Conservation (phyloP, 2,113 vertebrate species). For the Syngnathoides biaculeatus region DNA sequence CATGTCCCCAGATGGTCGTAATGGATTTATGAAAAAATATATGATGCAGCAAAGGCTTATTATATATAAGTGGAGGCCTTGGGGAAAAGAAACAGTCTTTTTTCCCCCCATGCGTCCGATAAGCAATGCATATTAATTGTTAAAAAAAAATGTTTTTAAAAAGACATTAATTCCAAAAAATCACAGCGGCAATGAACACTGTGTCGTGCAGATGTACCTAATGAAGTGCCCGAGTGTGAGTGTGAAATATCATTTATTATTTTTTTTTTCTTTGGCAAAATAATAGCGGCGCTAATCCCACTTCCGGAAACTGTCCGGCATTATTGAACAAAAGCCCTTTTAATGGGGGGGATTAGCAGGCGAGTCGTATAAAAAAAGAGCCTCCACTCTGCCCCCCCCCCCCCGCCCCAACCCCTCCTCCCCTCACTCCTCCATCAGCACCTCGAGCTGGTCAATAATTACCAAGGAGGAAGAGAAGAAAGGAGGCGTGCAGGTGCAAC, state of each 20-base stretch:
- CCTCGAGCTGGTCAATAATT: constrained; percentile 93
- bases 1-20: not conserved
- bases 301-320: constrained; percentile 98
- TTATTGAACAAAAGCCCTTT: constrained; percentile 96
- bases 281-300: constrained; percentile 93
- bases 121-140: not conserved
- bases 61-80: not conserved
- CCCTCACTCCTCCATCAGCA: constrained; percentile 48
- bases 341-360: constrained; percentile 95
- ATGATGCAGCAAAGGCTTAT: not conserved
- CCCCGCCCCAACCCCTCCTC: constrained; percentile 59
- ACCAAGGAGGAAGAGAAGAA: constrained; percentile 83
- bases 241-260: constrained; percentile 95
- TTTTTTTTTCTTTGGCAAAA: constrained; percentile 72
- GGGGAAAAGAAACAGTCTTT: not conserved
- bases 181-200: not conserved
- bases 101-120: not conserved
- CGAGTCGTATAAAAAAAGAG: constrained; percentile 72
- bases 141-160: not conserved
- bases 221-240: constrained; percentile 73
- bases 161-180: not conserved
- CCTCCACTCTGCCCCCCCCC: constrained; percentile 71
- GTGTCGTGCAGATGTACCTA: not conserved
- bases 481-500: constrained; percentile 83
- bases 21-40: not conserved